Base-by-base conservation (phyloP, 1,140 invertebrate genomes). In the Drosophila ogumai region DNA sequence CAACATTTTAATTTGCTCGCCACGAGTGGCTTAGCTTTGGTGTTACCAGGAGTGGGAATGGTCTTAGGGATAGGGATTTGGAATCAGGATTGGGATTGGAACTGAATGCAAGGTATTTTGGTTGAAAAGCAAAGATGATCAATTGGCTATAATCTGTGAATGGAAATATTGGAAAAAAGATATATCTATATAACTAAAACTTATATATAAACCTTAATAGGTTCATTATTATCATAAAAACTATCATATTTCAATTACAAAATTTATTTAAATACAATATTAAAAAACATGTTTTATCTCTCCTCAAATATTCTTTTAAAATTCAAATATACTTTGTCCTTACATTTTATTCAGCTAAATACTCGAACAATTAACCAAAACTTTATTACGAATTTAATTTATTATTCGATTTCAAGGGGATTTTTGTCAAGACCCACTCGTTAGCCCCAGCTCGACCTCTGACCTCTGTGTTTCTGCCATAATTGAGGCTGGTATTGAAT, bases 1-100 rank as follows among this genome's bases (percentile, higher is more conserved):
- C 46, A 55, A 58, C 73, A 63, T 69, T 88, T 87, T 87, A 88
- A 87, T 87, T 87, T 88, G 52, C 43, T 44, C n/a, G 19, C 46
- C 22, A 28, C 59, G 47, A 57, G 69, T 28, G 69, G 82, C 82
- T 86, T 87, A 87, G 38, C 41, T 8, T n/a, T 3, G 8, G 28
- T 44, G 15, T 31, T 49, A 78, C 77, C 79, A 17, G 41, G 25
- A n/a, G 6, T 36, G 32, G 6, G 2, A 50, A 9, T 12, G 47
- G 47, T 9, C 0, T 7, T 32, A 13, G 6, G 40, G 8, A 9
- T 17, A 10, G 41, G 41, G 17, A 19, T 28, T 17, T 44, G 41
- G 22, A 22, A 22, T 22, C 1, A 3, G 17, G 32, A 15, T 8
- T 15, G 19, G 34, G 13, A 9, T 9, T 54, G 17, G 12, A 2